Conservation (phyloP, 2,797 vertebrate genomes). For the Enteromius anoplus region DNA sequence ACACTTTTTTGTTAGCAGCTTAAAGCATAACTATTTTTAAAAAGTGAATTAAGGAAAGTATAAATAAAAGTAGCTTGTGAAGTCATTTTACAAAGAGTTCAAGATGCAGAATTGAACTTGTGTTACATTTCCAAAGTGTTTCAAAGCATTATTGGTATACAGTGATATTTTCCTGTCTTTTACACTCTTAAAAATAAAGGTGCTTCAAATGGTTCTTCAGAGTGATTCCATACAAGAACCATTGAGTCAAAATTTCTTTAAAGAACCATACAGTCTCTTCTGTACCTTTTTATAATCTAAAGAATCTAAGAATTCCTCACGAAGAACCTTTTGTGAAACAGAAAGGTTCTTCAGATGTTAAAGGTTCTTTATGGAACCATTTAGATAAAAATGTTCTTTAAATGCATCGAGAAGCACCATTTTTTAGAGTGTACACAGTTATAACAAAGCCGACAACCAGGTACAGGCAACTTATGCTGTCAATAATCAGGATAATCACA, state of each 20-base stretch:
- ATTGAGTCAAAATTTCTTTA: no score
- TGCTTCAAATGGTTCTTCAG: no score
- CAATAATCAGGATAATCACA: neutral
- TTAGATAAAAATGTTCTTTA: no score
- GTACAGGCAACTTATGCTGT: neutral
- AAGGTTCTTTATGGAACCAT: no score
- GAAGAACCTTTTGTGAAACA: no score
- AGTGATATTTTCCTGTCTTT: neutral
- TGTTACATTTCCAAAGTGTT: neutral
- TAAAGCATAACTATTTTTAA: neutral
- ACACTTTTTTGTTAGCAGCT: neutral
- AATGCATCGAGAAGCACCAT: no score
- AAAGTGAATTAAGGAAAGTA: neutral
- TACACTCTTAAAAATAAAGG: neutral
- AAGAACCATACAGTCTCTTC: no score
- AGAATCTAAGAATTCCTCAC: no score
- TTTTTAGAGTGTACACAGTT: neutral
- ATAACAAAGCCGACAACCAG: neutral
- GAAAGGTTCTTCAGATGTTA: no score
- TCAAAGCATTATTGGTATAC: neutral
- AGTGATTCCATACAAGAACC: no score
- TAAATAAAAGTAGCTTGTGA: neutral
- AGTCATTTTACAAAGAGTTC: slow-evolving; percentile 22
- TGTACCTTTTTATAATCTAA: no score
- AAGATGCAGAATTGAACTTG: slow-evolving; percentile 19